phyloP scores from a whole-genome alignment of 2,113 vertebrate species.

The Porphyrio hochstetteri region DNA sequence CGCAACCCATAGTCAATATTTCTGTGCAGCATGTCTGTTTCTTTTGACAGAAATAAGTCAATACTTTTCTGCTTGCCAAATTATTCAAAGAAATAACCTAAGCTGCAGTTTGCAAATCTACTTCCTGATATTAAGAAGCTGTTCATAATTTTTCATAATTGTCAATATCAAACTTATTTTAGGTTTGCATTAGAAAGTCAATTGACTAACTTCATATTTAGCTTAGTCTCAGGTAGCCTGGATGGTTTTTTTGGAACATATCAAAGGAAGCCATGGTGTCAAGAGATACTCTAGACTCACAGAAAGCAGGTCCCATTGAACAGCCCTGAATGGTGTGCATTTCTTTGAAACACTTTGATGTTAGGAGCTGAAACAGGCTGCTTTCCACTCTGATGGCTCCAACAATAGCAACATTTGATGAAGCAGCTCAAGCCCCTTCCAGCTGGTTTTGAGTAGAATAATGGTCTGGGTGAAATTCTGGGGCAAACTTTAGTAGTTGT shows the following conservation, averaged over 20 bases:
- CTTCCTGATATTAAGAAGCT: background rate
- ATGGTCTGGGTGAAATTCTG: background rate
- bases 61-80: background rate
- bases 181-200: background rate
- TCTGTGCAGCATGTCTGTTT: background rate
- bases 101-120: background rate
- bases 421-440: background rate
- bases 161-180: background rate
- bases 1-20: background rate
- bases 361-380: background rate
- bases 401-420: background rate
- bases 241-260: background rate
- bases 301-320: background rate
- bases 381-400: background rate
- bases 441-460: background rate
- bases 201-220: background rate
- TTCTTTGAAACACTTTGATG: background rate
- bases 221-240: background rate
- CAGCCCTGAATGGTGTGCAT: background rate
- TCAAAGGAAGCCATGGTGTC: background rate
- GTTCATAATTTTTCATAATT: background rate
- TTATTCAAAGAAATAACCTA: background rate
- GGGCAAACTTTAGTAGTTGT: background rate
- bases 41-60: background rate
- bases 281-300: background rate